Evolutionary conservation across 2,797 vertebrate species (phyloP), one percentile per base, ranked within the genome.

Genomic region (Amazona finschi): DNA sequence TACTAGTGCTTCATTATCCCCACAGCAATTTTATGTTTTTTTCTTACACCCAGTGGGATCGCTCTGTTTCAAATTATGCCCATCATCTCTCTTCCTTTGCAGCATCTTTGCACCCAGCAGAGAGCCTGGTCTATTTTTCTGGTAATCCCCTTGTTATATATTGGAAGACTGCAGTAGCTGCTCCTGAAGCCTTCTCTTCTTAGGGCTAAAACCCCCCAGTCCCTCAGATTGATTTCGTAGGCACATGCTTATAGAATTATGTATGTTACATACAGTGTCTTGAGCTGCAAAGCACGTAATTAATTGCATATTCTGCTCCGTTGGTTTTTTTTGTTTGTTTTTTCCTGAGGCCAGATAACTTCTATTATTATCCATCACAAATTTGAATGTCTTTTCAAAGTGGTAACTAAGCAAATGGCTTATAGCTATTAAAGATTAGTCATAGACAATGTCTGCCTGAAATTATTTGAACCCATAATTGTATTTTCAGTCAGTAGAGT

Each of bases 121-220:
- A 58, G 11, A 85, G 5, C 28, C 57, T 74, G 33, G 8, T 83
- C 46, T 71, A 1, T 70, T 24, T 81, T 75, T 30, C 64, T 46
- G 27, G 27, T 58, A 13, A 62, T 30, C 9, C 13, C 41, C 89
- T 72, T 49, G 27, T 39, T 74, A 73, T 47, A 22, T 72, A 19
- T 25, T 61, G 46, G 9, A 17, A 85, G 61, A 17, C 33, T 85
- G 44, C 1, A 1, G 27, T 12, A 39, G 30, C 33, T 90, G 18
- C 38, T 12, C 44, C 41, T 50, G 31, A 49, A 93, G 31, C 38
- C n/a, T 82, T 52, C 38, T 72, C 5, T 65, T 65, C 44, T 61
- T 1, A 0, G 22, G 25, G 5, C 13, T 74, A 16, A 92, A 57
- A 88, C 33, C 14, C 1, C 2, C 7, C 0, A 0, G 12, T 80